Evolutionary conservation across 2,888 invertebrate genomes (phyloP).

Genomic region (Lepidonotus clava): DNA sequence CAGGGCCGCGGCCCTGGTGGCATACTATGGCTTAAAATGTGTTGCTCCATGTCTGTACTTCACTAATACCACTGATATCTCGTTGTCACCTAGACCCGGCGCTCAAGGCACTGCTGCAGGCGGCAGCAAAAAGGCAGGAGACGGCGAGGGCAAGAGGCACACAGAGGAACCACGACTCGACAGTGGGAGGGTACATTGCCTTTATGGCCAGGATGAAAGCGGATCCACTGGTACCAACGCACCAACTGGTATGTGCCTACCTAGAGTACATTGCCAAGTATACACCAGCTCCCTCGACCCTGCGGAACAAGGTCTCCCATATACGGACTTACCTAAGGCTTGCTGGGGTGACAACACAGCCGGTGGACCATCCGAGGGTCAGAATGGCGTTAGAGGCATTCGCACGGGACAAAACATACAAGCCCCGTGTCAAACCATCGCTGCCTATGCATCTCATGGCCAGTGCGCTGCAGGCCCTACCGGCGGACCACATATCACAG

Average conservation of each 20-base stretch:
- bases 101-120: not conserved
- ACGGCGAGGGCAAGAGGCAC: not conserved
- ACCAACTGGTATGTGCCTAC: not conserved
- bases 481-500: too few relatives aligned
- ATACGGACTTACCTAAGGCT: not conserved
- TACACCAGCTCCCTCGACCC: not conserved
- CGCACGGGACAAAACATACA: too few relatives aligned
- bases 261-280: not conserved
- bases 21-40: not conserved
- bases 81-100: not conserved
- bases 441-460: too few relatives aligned
- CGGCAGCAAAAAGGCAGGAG: not conserved
- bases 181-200: not conserved
- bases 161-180: not conserved
- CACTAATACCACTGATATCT: too few relatives aligned
- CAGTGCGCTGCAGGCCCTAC: too few relatives aligned
- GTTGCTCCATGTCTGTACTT: not conserved
- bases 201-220: not conserved
- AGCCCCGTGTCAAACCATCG: too few relatives aligned
- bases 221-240: not conserved
- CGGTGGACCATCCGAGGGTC: too few relatives aligned
- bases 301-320: not conserved
- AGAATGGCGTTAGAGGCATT: too few relatives aligned
- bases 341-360: too few relatives aligned
- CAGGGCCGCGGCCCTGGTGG: not conserved